Evolutionary conservation across 2,888 invertebrate species (phyloP), one percentile per base, ranked within the genome.

Genomic region (Apodemia duryi): DNA sequence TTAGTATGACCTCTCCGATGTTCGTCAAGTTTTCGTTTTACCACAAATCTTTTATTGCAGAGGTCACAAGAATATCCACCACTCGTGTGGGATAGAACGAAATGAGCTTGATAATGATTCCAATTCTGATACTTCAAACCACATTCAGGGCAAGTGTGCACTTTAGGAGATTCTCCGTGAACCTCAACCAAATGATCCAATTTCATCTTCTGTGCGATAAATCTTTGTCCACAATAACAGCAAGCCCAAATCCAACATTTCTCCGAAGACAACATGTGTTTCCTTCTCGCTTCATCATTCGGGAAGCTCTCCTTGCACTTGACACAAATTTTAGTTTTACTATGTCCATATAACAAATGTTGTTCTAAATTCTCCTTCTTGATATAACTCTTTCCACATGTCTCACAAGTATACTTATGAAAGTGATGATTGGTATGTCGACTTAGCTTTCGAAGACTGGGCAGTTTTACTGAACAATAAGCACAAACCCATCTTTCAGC

Each of bases 1-100:
- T 86, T 88, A 0, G 91, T 89, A 70, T 93, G 93, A 0, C 83
- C 82, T 1, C 90, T 80, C 77, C 84, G 78, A 68, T 93, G 93
- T 11, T 85, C 84, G 9, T 86, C 81, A 13, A 93, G 73, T 65
- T 78, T 79, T 21, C 87, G 81, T 65, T 89, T 89, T 0, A 80
- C 80, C 61, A 82, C 86, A 68, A 92, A 93, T 68, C 86, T 88
- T 0, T 83, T 77, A 0, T 81, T 80, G 68, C 88, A 88, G 65
- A 76, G 77, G 0, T 79, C 72, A 63, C 88, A 88, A 0, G 74
- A 63, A 43, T 73, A 78, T 49, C 77, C 77, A 38, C 82, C 77
- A 2, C 79, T 73, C 0, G 87, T 83, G 63, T 88, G 88, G 0
- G 74, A 72, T 1, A 80, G 74, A 49, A 79, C 75, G 57, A 86